Percentiles rank a stretch among this genome's conserved stretches.
Conservation (phyloP, 2,888 invertebrate genomes). For the Andrena dorsata region DNA sequence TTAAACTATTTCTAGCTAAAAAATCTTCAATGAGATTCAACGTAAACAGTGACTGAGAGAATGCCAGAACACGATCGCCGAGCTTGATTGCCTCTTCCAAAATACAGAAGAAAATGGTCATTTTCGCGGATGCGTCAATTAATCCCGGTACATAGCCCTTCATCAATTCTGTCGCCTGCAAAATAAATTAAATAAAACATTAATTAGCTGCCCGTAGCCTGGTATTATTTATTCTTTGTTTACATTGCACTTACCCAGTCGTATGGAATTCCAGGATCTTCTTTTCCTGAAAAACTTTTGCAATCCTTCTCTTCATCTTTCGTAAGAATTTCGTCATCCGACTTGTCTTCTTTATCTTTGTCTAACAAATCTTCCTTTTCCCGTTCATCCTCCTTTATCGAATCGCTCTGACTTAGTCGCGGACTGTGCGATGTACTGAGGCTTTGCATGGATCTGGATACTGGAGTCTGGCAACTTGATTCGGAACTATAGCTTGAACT, state of each 20-base stretch:
- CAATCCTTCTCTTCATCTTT: conserved; percentile 88
- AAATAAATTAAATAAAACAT: conserved; percentile 63
- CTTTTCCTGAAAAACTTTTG: conserved; percentile 86
- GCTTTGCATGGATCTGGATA: conserved; percentile 64
- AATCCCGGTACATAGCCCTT: conserved; percentile 95
- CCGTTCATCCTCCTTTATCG: conserved; percentile 85
- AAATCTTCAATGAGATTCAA: conserved; percentile 98
- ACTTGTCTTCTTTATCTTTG: conserved; percentile 87
- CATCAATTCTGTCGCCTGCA: conserved; percentile 91
- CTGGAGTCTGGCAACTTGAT: conserved; percentile 60
- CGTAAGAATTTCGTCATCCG: conserved; percentile 80
- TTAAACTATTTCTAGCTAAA: conserved; percentile 89
- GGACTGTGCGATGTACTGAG: conserved; percentile 65
- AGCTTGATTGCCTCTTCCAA: conserved; percentile 94
- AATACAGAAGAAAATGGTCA: conserved; percentile 96
- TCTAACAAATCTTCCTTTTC: conserved; percentile 86
- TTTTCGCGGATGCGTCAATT: conserved; percentile 97
- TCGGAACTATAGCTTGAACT: conserved; percentile 67
- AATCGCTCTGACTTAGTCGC: conserved; percentile 78
- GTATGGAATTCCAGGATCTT: conserved; percentile 93
- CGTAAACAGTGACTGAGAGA: conserved; percentile 98
- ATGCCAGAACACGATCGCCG: conserved; percentile 96
- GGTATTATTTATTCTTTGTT: background rate
- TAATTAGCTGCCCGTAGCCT: background rate
- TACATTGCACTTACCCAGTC: conserved; percentile 89